Percentiles rank a stretch among this genome's conserved stretches.
Evolutionary conservation across 1,140 invertebrate species (phyloP).

Genomic region (Tetramorium alpestre): DNA sequence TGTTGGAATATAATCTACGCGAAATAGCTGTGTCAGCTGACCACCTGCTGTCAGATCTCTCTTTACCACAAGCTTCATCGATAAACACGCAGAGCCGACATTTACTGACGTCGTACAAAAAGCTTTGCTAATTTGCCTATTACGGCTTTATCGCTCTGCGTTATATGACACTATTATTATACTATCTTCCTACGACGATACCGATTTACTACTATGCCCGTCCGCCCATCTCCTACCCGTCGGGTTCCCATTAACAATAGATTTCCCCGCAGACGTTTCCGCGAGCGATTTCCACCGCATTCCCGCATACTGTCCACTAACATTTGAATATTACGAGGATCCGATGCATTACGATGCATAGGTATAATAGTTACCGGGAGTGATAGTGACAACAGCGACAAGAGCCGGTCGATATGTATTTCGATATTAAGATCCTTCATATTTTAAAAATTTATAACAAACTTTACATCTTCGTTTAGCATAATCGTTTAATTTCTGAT

Average conservation of each 20-base stretch:
- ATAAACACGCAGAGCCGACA: slow-evolving; percentile 2
- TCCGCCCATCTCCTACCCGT: neutral
- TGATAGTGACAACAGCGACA: slow-evolving; percentile 21
- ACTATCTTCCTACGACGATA: slow-evolving; percentile 42
- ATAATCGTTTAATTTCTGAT: neutral
- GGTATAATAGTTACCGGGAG: slow-evolving; percentile 7
- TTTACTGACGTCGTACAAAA: slow-evolving; percentile 15
- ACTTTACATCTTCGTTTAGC: neutral
- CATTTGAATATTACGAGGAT: slow-evolving; percentile 13
- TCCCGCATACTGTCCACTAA: slow-evolving; percentile 6
- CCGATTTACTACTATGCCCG: slow-evolving; percentile 28
- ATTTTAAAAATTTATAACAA: neutral
- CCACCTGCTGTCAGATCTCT: slow-evolving; percentile 35
- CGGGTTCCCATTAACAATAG: slow-evolving; percentile 51
- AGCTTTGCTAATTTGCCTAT: slow-evolving; percentile 47
- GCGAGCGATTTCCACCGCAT: slow-evolving; percentile 40
- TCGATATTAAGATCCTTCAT: neutral
- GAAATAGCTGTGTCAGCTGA: slow-evolving; percentile 28
- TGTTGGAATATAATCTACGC: slow-evolving; percentile 39
- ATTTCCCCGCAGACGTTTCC: slow-evolving; percentile 37
- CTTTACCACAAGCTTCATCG: slow-evolving; percentile 22
- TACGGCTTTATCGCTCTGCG: slow-evolving; percentile 26
- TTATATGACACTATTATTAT: slow-evolving; percentile 53
- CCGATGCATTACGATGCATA: slow-evolving; percentile 13
- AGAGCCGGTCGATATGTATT: neutral